Evolutionary conservation across 2,888 invertebrate species (phyloP), one percentile per base, ranked within the genome.

Genomic region (Pseudanteris insignis): DNA sequence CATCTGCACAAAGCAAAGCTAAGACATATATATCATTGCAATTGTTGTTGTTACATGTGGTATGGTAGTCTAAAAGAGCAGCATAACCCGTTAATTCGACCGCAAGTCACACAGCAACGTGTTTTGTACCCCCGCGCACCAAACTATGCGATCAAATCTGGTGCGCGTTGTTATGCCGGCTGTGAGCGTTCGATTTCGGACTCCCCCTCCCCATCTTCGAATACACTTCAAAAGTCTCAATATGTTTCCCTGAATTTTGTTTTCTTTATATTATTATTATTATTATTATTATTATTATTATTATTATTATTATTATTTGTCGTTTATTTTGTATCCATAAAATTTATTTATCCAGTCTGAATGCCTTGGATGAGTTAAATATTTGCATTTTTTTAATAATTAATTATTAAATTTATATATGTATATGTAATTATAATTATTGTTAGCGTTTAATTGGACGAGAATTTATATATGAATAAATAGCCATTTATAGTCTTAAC

Each of bases 51-150:
- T 74, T 73, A 70, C 67, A 68, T 71, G 68, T 67, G 72, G 71
- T 72, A 72, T 71, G 66, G 72, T 74, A 73, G 74, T 71, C 74
- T 70, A 69, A 61, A 37, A 72, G 69, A 72, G 71, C 73, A 72
- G 77, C 77, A 77, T 78, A 75, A 76, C 67, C 75, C 77, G 78
- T 79, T 79, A 74, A 77, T 77, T 46, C 47, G 34, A 63, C 53
- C 63, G 53, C 46, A 14, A 46, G 36, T 47, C 47, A 24, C 50
- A 37, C 29, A 28, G 18, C 21, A 15, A 26, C 36, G 18, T 13
- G 28, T 8, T 24, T 24, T 24, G 24, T 10, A 2, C 24, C 12
- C 8, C 10, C 34, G 30, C 44, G 30, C 44, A 15, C 47, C 14
- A 6, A 11, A 1, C 32, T 14, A 3, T 18, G n/a, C n/a, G n/a